Evolutionary conservation across 2,888 invertebrate species (phyloP).

Genomic region (Dendrolimus pini): DNA sequence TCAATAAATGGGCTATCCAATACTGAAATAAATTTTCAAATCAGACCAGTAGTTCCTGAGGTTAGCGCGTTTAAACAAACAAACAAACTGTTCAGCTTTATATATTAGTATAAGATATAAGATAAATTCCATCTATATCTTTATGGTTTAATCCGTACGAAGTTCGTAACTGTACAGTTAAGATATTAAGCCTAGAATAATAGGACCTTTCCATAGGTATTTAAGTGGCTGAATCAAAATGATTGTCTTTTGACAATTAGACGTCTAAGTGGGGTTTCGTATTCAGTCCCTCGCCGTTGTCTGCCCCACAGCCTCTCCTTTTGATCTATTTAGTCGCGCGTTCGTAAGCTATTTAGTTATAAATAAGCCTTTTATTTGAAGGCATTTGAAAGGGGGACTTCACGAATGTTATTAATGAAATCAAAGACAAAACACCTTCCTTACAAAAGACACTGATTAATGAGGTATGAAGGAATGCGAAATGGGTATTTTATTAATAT

Average conservation of each 20-base stretch:
- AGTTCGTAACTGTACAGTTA: too few relatives aligned
- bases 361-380: slow-evolving; percentile 6
- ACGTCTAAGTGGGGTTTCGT: not conserved
- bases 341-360: slow-evolving; percentile 9
- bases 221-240: not conserved
- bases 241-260: not conserved
- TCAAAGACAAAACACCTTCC: slow-evolving; percentile 25
- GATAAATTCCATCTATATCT: too few relatives aligned
- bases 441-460: slow-evolving; percentile 24
- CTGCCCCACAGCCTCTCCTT: slow-evolving; percentile 3
- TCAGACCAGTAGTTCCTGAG: too few relatives aligned
- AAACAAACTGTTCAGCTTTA: too few relatives aligned
- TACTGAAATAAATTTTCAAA: too few relatives aligned
- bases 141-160: too few relatives aligned
- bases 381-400: slow-evolving; percentile 1
- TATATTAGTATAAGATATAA: too few relatives aligned
- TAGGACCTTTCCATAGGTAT: too few relatives aligned
- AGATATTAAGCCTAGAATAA: too few relatives aligned
- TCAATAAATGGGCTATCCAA: too few relatives aligned
- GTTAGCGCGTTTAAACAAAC: too few relatives aligned
- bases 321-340: slow-evolving; percentile 8
- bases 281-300: not conserved
- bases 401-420: slow-evolving; percentile 16
- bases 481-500: slow-evolving; percentile 9
- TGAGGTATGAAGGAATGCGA: slow-evolving; percentile 22